phyloP scores from a whole-genome alignment of 1,140 invertebrate genomes.

The Trichonephila inaurata region DNA sequence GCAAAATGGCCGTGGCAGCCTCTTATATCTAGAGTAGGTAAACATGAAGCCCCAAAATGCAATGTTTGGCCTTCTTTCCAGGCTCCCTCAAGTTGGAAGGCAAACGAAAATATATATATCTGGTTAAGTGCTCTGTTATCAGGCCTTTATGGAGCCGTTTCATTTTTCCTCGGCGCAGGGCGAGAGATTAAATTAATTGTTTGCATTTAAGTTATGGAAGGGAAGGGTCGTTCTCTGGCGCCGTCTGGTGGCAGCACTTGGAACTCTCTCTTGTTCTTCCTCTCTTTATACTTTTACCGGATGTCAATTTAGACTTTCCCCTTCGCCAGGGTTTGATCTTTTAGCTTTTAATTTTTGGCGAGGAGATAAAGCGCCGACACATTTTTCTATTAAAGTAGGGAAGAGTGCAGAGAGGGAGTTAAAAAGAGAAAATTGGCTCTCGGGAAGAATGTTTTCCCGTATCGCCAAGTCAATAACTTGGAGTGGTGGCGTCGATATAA shows the following conservation, averaged over 20 bases:
- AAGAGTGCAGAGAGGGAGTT: not conserved
- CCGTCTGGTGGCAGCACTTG: constrained; percentile 50
- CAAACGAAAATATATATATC: constrained; percentile 67
- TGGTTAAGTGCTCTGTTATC: constrained; percentile 66
- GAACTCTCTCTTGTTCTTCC: not conserved
- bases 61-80: constrained; percentile 68
- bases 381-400: not conserved
- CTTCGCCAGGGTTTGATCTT: not conserved
- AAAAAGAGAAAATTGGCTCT: not conserved
- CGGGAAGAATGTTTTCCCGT: not conserved
- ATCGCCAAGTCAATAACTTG: constrained; percentile 3
- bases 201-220: constrained; percentile 68
- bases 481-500: not conserved
- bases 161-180: constrained; percentile 41
- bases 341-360: constrained; percentile 50
- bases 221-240: constrained; percentile 21
- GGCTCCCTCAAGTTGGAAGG: not conserved
- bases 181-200: constrained; percentile 72
- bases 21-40: constrained; percentile 15
- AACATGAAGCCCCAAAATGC: constrained; percentile 32
- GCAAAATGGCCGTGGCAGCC: constrained; percentile 16
- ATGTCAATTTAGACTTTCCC: constrained; percentile 55
- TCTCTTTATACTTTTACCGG: constrained; percentile 5
- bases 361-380: constrained; percentile 15
- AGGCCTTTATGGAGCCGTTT: constrained; percentile 66